phyloP scores from a whole-genome alignment of 1,140 invertebrate species.

The Vanessa atalanta region DNA sequence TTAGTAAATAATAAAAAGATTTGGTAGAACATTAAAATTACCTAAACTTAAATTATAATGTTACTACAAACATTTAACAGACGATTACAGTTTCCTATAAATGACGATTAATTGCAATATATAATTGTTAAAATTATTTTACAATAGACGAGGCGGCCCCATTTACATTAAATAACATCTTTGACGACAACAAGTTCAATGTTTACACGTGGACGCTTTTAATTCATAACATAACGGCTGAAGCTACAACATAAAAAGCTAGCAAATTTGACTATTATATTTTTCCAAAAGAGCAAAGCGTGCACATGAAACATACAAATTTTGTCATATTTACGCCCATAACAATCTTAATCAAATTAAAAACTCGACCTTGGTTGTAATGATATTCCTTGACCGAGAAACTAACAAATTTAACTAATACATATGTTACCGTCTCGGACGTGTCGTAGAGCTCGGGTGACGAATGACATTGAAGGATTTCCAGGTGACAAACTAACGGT shows the following conservation, averaged over 20 bases:
- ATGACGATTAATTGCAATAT: conserved; percentile 21
- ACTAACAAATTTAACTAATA: background rate
- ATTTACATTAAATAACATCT: conserved; percentile 57
- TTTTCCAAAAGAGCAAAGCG: background rate
- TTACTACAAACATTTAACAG: conserved; percentile 61
- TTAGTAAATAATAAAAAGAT: conserved; percentile 51
- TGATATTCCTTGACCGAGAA: background rate
- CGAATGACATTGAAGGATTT: background rate
- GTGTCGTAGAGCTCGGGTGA: background rate
- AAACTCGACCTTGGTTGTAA: background rate
- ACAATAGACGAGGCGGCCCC: conserved; percentile 74
- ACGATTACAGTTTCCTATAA: conserved; percentile 52
- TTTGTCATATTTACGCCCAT: conserved; percentile 1
- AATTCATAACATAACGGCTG: background rate
- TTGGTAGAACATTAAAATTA: conserved; percentile 70
- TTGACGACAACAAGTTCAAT: background rate
- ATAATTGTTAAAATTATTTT: conserved; percentile 55
- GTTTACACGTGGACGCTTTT: conserved; percentile 1
- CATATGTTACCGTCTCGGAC: background rate
- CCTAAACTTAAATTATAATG: conserved; percentile 52
- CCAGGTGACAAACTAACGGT: background rate
- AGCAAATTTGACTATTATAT: background rate
- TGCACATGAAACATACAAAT: background rate
- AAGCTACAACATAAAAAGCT: background rate
- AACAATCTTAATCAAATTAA: conserved; percentile 3